Conservation (phyloP, 2,113 vertebrate species). For the Gallinago paraguaiae region DNA sequence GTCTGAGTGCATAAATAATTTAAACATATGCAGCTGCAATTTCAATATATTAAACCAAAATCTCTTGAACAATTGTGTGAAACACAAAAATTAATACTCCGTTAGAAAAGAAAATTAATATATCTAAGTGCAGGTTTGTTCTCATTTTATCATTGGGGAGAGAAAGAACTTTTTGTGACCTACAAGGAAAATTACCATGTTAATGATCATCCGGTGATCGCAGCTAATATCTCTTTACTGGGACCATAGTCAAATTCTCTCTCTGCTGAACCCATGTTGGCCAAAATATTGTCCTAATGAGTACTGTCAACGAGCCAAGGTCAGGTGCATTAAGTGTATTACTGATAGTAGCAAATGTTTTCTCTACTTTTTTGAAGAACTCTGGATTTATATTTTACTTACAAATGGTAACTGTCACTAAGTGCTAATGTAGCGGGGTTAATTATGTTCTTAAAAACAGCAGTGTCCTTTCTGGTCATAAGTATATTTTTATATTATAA, state of each 20-base stretch:
- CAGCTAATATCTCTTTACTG: background rate
- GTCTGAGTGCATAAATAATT: constrained; percentile 29
- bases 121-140: background rate
- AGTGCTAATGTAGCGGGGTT: background rate
- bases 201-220: background rate
- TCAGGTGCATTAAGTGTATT: background rate
- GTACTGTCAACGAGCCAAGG: background rate
- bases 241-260: background rate
- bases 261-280: background rate
- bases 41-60: background rate
- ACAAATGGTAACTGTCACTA: background rate
- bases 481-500: background rate
- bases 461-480: background rate
- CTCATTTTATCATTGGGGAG: background rate
- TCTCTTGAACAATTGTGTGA: background rate
- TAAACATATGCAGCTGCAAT: background rate
- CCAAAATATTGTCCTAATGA: background rate
- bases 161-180: background rate
- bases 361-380: background rate
- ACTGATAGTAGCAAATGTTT: background rate
- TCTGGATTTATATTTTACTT: background rate
- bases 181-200: background rate
- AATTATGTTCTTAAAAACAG: background rate
- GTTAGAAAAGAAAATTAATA: background rate
- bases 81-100: background rate